phyloP scores from a whole-genome alignment of 2,113 vertebrate genomes.

The Mobula birostris region DNA sequence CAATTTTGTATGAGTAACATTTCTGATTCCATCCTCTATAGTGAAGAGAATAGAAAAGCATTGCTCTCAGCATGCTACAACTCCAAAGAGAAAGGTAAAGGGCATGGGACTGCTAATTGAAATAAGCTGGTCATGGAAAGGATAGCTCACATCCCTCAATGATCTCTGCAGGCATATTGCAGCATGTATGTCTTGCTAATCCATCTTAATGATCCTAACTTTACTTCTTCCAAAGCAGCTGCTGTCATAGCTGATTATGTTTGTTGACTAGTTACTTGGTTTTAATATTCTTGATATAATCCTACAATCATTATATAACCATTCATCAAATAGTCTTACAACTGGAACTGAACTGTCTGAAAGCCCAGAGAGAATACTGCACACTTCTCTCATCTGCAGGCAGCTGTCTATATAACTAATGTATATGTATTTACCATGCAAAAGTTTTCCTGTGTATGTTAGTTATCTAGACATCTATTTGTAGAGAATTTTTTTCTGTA shows the following conservation, averaged over 20 bases:
- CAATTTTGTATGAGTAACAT: not conserved
- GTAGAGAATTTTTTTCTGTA: not conserved
- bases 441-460: not conserved
- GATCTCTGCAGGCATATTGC: not conserved
- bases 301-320: not conserved
- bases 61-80: not conserved
- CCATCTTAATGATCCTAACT: not conserved
- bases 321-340: not conserved
- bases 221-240: not conserved
- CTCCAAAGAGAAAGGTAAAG: not conserved
- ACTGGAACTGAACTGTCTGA: not conserved
- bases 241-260: not conserved
- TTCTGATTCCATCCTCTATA: not conserved
- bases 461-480: not conserved
- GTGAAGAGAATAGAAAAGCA: not conserved
- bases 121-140: not conserved
- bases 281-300: not conserved
- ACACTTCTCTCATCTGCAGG: not conserved
- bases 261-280: not conserved
- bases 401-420: not conserved
- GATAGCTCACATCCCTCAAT: too few relatives aligned
- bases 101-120: not conserved
- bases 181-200: not conserved
- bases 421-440: not conserved
- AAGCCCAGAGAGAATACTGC: not conserved